phyloP scores from a whole-genome alignment of 2,797 vertebrate genomes.

The Cirrhinus mrigala region DNA sequence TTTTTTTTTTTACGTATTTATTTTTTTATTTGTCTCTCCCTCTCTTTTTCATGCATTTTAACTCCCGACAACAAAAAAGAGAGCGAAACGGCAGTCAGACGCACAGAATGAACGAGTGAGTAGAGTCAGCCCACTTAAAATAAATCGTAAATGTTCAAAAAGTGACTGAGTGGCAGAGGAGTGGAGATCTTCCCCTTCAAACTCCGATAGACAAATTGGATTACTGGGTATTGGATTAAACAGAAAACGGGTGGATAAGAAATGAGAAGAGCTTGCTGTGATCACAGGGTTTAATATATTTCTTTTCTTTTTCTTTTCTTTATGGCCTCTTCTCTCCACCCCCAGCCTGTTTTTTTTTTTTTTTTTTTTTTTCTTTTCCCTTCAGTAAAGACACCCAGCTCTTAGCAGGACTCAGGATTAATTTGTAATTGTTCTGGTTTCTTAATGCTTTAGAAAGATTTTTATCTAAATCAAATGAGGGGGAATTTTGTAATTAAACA shows the following conservation, averaged over 20 bases:
- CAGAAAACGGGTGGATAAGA: conserved; percentile 93
- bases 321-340: conserved; percentile 56
- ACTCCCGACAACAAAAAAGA: conserved; percentile 84
- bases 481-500: conserved; percentile 61
- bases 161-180: conserved; percentile 87
- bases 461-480: conserved; percentile 62
- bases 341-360: conserved; percentile 5
- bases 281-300: conserved; percentile 94
- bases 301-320: conserved; percentile 70
- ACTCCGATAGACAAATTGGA: conserved; percentile 99
- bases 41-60: conserved; percentile 28
- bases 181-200: conserved; percentile 84
- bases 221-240: conserved; percentile 99
- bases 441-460: conserved; percentile 65
- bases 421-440: conserved; percentile 88
- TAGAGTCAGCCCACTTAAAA: conserved; percentile 88
- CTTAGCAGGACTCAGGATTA: conserved; percentile 86
- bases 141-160: conserved; percentile 88
- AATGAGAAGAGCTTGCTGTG: conserved; percentile 92
- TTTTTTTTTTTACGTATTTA: conserved; percentile 31
- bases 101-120: conserved; percentile 86
- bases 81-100: conserved; percentile 75
- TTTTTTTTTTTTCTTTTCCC: background rate
- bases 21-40: conserved; percentile 43
- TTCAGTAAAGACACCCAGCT: conserved; percentile 80